A percentile compares a stretch with the other conserved stretches of the same genome.
phyloP scores from a whole-genome alignment of 1,140 invertebrate genomes.

The Dendrolimus punctatus region DNA sequence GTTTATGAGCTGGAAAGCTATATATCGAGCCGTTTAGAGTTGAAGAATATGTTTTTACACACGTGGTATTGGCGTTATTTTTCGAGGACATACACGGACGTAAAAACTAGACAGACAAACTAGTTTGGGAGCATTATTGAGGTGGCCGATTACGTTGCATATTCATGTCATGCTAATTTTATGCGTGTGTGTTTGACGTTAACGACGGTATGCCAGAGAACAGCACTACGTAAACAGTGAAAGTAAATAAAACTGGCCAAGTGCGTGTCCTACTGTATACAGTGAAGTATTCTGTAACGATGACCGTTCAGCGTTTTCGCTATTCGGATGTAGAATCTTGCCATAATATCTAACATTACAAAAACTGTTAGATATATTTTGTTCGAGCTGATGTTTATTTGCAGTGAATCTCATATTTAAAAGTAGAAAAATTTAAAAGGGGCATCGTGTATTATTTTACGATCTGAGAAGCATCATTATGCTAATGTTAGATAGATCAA shows the following conservation, averaged over 20 bases:
- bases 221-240: conserved; percentile 11
- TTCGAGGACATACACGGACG: conserved; percentile 45
- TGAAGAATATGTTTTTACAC: conserved; percentile 31
- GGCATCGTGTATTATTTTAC: too few species aligned
- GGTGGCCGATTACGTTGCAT: conserved; percentile 16
- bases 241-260: conserved; percentile 10
- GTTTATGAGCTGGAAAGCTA: background rate
- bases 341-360: too few species aligned
- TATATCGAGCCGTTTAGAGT: background rate
- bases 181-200: conserved; percentile 14
- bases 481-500: too few species aligned
- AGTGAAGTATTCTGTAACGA: too few species aligned
- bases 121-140: conserved; percentile 20
- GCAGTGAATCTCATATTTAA: too few species aligned
- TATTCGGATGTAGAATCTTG: too few species aligned
- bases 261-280: too few species aligned
- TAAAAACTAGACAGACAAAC: conserved; percentile 42
- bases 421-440: too few species aligned
- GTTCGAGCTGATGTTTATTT: too few species aligned
- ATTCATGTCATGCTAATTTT: conserved; percentile 21
- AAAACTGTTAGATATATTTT: too few species aligned
- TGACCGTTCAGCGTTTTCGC: too few species aligned
- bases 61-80: conserved; percentile 46
- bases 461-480: too few species aligned
- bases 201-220: conserved; percentile 6